Evolutionary conservation across 2,888 invertebrate genomes (phyloP), one percentile per base, ranked within the genome.

Genomic region (Leucoma salicis): DNA sequence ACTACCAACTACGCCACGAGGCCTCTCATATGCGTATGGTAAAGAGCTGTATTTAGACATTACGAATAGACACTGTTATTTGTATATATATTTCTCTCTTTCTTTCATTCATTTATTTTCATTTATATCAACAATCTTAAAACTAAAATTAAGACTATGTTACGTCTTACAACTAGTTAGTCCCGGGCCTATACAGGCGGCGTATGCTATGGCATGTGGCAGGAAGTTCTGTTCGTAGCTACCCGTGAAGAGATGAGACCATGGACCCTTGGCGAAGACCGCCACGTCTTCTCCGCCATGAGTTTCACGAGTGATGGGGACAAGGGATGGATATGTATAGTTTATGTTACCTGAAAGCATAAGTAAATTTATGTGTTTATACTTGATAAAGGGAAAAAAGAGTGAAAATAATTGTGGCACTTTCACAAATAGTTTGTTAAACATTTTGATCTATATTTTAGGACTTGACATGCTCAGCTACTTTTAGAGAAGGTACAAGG

Each of bases 271-370:
- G 0, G 96, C 95, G 74, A 92, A 95, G 0, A 96, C 93, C 0
- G 93, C 92, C 0, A 96, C 95, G 73, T 96, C 96, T 49, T 96
- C 96, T 0, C 94, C 95, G 0, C 94, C 95, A 59, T 95, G 95
- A 0, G 94, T 94, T 64, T 95, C 95, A 11, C 90, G 75, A 0
- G 65, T 29, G 25, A 92, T 80, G 0, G 95, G 95, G 0, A 92
- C 91, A 0, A 92, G 76, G 0, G 94, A 78, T 0, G 94, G 94
- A 60, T 90, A 93, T 0, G 78, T 72, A 70, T 81, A 92, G 61
- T 91, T 82, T 0, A 75, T 47, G 39, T 74, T 66, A 32, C 63
- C 92, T 92, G 76, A 1, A 82, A 44, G 11, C 6, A 35, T 11
- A 12, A n/a, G n/a, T n/a, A n/a, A n/a, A n/a, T n/a, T n/a, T n/a